phyloP scores from a whole-genome alignment of 2,113 vertebrate genomes.

The Coryphaenoides rupestris region DNA sequence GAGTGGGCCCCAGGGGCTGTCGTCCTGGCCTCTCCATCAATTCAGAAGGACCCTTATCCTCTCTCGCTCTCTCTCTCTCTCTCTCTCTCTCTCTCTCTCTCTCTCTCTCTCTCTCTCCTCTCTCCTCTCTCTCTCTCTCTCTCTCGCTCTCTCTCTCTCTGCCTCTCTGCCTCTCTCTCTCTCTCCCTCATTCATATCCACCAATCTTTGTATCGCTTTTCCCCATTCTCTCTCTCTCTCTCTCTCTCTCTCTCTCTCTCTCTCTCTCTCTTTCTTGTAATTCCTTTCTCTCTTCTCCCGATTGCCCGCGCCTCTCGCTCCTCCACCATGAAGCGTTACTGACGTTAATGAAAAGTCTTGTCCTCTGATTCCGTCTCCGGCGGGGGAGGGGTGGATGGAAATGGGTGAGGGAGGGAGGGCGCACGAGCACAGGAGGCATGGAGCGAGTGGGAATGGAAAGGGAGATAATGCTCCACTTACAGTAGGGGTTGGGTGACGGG shows the following conservation, averaged over 20 bases:
- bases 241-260: slow-evolving; percentile 12
- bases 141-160: slow-evolving; percentile 11
- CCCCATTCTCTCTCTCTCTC: slow-evolving; percentile 13
- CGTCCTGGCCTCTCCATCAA: slow-evolving; percentile 58
- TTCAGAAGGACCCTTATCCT: slow-evolving; percentile 32
- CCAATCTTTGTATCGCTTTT: slow-evolving; percentile 27
- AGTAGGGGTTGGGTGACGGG: slow-evolving; percentile 18
- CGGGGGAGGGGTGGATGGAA: slow-evolving; percentile 31
- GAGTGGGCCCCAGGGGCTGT: slow-evolving; percentile 45
- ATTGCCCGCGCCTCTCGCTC: slow-evolving; percentile 16
- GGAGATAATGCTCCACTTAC: slow-evolving; percentile 44
- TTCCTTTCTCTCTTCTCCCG: slow-evolving; percentile 4
- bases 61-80: slow-evolving; percentile 19
- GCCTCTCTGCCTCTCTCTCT: slow-evolving; percentile 16
- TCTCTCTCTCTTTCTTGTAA: slow-evolving; percentile 10
- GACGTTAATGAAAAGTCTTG: slow-evolving; percentile 60
- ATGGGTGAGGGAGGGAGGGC: slow-evolving; percentile 28
- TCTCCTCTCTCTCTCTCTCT: slow-evolving; percentile 18
- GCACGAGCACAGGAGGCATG: neutral
- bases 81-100: slow-evolving; percentile 25
- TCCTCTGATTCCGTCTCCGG: slow-evolving; percentile 39
- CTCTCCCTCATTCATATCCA: slow-evolving; percentile 13
- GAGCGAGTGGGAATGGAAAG: slow-evolving; percentile 25
- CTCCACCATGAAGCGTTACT: slow-evolving; percentile 31
- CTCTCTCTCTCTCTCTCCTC: slow-evolving; percentile 11